Percentiles rank a stretch among this genome's conserved stretches.
These are phyloP conservation scores for Caenorhabditis sp. DNA, from an alignment of 2,888 invertebrate genomes.

Conservation along the genomic window DNA sequence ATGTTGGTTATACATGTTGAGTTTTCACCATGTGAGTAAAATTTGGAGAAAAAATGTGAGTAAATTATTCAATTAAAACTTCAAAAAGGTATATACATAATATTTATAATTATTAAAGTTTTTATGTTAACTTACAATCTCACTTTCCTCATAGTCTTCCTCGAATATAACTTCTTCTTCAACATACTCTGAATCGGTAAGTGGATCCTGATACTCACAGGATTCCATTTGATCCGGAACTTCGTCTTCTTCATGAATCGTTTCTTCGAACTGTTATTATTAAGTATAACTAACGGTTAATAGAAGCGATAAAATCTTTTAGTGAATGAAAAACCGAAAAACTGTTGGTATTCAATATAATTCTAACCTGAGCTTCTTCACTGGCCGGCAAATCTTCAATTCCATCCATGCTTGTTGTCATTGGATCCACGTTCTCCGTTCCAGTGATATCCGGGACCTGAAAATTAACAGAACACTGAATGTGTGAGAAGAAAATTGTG, in stretches of 20 bases:
- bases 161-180: slow-evolving; percentile 36
- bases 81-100: no score
- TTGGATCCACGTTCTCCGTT: slow-evolving; percentile 67
- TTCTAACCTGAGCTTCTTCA: slow-evolving; percentile 59
- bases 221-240: slow-evolving; percentile 52
- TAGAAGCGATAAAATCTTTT: not conserved
- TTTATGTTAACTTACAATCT: slow-evolving; percentile 23
- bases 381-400: slow-evolving; percentile 67
- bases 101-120: not conserved
- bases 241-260: slow-evolving; percentile 54
- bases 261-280: slow-evolving; percentile 50
- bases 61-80: slow-evolving; percentile 1
- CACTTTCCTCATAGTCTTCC: slow-evolving; percentile 34
- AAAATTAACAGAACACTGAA: not conserved
- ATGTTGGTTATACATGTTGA: no score
- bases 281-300: slow-evolving; percentile 6
- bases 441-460: slow-evolving; percentile 70
- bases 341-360: not conserved
- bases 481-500: not conserved
- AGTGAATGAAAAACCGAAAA: not conserved
- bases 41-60: no score
- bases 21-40: no score
- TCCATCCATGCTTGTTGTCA: slow-evolving; percentile 70
- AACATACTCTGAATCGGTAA: slow-evolving; percentile 26
- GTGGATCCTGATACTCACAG: slow-evolving; percentile 46